Base-by-base conservation (phyloP, 2,797 vertebrate genomes). In the Sebastes umbrosus region DNA sequence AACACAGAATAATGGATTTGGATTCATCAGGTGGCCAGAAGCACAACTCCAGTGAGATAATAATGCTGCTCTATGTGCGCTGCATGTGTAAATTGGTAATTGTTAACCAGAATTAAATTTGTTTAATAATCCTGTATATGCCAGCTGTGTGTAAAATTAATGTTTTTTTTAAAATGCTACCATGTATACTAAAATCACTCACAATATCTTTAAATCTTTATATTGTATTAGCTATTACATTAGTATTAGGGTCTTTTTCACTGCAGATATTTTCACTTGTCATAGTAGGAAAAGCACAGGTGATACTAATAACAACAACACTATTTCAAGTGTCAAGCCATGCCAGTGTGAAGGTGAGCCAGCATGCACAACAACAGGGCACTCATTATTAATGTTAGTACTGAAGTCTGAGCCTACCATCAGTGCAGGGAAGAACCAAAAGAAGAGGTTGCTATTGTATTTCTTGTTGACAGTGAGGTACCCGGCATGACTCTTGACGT, bases 371-470 rank as follows among this genome's bases (percentile, higher is more conserved):
- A 43, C 36, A 39, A 39, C 36, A 39, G 36, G 36, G 5, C 36
- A 14, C 36, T 39, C 36, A 39, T 39, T 39, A 39, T 39, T 39
- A 39, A 39, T 39, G 36, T 39, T 39, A 39, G 36, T 39, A 39
- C 36, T 39, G 36, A 14, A 16, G 39, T 13, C 1, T 4, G 7
- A 18, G 4, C 82, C n/a, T 78, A 92, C 87, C 95, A 92, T 94
- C 88, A 95, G 91, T 20, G 96, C 96, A 3, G 97, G 96, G 74
- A 97, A 95, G 89, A 97, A 97, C 96, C 97, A 98, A 83, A 97
- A 97, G 93, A 97, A 97, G 63, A 98, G 94, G 90, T 96, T 97
- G 91, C 95, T 97, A 92, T 97, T 98, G 94, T 94, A 96, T 43
- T 91, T 95, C 78, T 96, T 95, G 90, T 96, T 97, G 87, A 96